Conservation (phyloP, 2,113 vertebrate species). For the Tenebrosternarchus preto region DNA sequence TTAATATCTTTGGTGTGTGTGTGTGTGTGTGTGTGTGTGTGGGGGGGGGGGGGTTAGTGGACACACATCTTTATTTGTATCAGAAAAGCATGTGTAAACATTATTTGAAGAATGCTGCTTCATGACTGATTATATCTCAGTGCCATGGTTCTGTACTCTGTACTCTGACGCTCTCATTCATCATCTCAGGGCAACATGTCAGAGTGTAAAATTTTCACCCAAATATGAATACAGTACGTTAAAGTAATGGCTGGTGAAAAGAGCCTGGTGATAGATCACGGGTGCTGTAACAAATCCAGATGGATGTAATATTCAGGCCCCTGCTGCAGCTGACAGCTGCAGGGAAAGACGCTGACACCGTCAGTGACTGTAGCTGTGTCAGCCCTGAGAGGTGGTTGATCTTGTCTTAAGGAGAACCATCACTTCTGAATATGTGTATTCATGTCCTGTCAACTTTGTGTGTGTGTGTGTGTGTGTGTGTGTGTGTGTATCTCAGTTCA, state of each 20-base stretch:
- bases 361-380: constrained; percentile 3
- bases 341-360: constrained; percentile 7
- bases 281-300: constrained; percentile 38
- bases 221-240: constrained; percentile 36
- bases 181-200: constrained; percentile 34
- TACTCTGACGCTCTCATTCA: constrained; percentile 22
- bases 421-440: constrained; percentile 18
- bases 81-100: neutral
- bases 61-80: constrained; percentile 30
- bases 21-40: no score
- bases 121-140: constrained; percentile 34
- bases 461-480: no score
- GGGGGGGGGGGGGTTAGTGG: neutral
- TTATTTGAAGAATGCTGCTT: constrained; percentile 3
- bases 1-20: constrained; percentile 21
- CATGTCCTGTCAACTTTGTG: neutral
- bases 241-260: constrained; percentile 45
- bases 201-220: constrained; percentile 27
- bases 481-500: neutral
- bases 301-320: constrained; percentile 40
- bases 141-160: constrained; percentile 26
- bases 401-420: neutral
- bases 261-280: constrained; percentile 45
- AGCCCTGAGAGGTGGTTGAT: no score
- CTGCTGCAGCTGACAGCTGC: constrained; percentile 20